Base-by-base conservation (phyloP, 2,797 vertebrate genomes). In the Typhlichthys eigenmanni region DNA sequence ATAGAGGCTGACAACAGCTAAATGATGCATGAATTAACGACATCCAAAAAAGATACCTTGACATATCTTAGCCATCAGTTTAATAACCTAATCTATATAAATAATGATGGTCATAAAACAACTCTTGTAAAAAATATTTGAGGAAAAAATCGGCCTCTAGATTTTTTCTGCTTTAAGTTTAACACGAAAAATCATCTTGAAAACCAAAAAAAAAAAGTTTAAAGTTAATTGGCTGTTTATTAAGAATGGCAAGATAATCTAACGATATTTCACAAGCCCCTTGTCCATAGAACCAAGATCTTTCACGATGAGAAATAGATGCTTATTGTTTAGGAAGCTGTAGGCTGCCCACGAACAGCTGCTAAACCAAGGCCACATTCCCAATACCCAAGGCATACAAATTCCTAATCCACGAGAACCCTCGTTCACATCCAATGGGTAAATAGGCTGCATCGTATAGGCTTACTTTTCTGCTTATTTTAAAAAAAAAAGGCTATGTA, bases 341-440 rank as follows among this genome's bases (percentile, higher is more conserved):
- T 49, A 58, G 71, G 76, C 62, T 91, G 88, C 88, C 80, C 81
- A 66, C 62, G 86, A 94, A 92, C 94, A 95, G 95, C 94, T 96
- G 94, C 91, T 74, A 85, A 85, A 79, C 92, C 84, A 77, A 80
- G 81, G 73, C 62, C 75, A 78, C 86, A 84, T 87, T 90, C 88
- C 80, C 81, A 86, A 71, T 66, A 62, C 84, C 90, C 89, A 88
- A 74, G 72, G 68, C 66, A 76, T 67, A 71, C 81, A 89, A 78
- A 83, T 85, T 69, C 64, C 81, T n/a, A 13, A 51, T 79, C 70
- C 78, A 63, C 66, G 54, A 66, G 76, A 58, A 43, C 63, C 76
- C 75, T 83, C 78, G 70, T 72, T 79, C 65, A 8, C 49, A 14
- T 79, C 70, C 76, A 38, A 38, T 38, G 38, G 38, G 38, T 9